Evolutionary conservation across 2,888 invertebrate species (phyloP), one percentile per base, ranked within the genome.

Genomic region (Euphydryas editha): DNA sequence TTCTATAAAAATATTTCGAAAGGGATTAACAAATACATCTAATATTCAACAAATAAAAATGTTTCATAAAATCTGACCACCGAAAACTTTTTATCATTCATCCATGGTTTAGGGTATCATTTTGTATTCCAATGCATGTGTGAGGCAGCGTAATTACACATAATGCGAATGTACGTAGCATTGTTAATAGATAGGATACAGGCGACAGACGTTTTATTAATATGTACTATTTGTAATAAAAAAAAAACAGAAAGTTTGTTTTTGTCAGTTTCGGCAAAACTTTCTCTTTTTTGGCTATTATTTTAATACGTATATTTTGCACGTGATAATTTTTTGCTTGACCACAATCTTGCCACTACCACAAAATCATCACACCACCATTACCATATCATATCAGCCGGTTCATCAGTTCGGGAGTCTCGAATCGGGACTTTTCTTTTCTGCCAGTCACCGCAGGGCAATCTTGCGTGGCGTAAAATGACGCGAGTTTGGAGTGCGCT

Each of bases 101-200:
- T 49, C 21, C 49, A 51, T 24, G 15, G 24, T 51, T 21, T 21
- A 11, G 15, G 15, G 15, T 51, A 15, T 13, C 42, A 44, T 15
- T 51, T 51, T 51, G 49, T 51, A 51, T 51, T 51, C 49, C 15
- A 7, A 15, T 15, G 21, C 5, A 24, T 7, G 13, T 24, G 49
- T 51, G 1, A 24, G 49, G 21, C 24, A 24, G 49, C 21, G 21
- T 51, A 51, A 51, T 51, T 51, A 51, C 49, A 51, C 49, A 51
- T 21, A 51, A 13, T 24, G 6, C 13, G 49, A 51, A n/a, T 24
- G 49, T 24, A 21, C 21, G 13, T 51, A 24, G 49, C 49, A 51
- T 51, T 15, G 24, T 2, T 51, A 24, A 51, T 51, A 21, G 6
- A 24, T 51, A 51, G n/a, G 24, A 51, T 21, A 51, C 15, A 24